Evolutionary conservation across 30 jellyfish, hydroid and myxozoan genomes (phyloP), one percentile per base, ranked within the genome.

Genomic region (Mastigias papua): DNA sequence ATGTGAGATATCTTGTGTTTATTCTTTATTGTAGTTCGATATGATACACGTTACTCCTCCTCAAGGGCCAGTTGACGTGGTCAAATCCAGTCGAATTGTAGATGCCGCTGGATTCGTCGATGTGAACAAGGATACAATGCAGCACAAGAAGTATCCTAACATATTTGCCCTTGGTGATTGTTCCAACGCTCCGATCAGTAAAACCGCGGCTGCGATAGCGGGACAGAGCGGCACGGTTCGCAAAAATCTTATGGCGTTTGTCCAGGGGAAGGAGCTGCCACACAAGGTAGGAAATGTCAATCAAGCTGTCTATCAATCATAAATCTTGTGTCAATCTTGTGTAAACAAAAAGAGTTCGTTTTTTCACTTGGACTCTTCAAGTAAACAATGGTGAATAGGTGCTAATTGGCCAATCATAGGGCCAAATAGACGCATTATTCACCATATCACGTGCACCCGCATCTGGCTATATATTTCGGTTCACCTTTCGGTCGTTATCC

Each of bases 11-110:
- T n/a, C n/a, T n/a, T n/a, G n/a, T n/a, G 25, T 26, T 19, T 37
- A 21, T 3, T 37, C 67, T 61, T 20, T 42, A 28, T 85, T 91
- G 25, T 81, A 94, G 98, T 94, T 90, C 69, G 95, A 82, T 73
- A 90, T 94, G 97, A 94, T 94, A 46, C 98, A 94, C 73, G 97
- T 94, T 70, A 94, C 98, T 23, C 98, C 98, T 27, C 98, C 98
- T 27, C 94, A 90, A 95, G 97, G 98, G 15, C 98, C 98, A n/a
- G 69, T 69, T 19, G 92, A 74, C 37, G 96, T 67, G 62, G 62
- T 94, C 68, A 89, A 89, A 32, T 30, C 48, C 76, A 89, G 96
- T 74, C 50, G 83, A 20, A 33, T 94, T 4, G 88, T 82, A 7
- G 98, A 94, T 62, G 94, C 97, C 10, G 69, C 84, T 15, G 98